These are phyloP conservation scores for Drosophila pseudotakahashii DNA, from an alignment of 2,888 invertebrate genomes.

Conservation along the genomic window DNA sequence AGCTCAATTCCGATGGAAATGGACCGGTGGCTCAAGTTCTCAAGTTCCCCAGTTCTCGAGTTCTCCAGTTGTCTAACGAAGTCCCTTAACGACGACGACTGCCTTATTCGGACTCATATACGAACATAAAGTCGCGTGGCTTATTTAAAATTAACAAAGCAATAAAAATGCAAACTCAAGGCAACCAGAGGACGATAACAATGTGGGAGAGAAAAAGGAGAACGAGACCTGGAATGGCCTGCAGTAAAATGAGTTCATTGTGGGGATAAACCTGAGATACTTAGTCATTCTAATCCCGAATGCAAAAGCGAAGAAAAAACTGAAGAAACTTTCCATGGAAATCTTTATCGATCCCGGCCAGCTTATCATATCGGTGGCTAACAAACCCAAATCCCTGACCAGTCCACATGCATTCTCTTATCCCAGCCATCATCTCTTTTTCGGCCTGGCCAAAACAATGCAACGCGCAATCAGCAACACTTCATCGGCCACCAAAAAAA, in stretches of 20 bases:
- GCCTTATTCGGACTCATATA: slow-evolving; percentile 12
- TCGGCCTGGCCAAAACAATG: slow-evolving; percentile 73
- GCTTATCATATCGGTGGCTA: slow-evolving; percentile 60
- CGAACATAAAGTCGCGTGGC: slow-evolving; percentile 63
- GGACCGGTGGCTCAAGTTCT: slow-evolving; percentile 5
- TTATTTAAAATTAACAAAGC: slow-evolving; percentile 75
- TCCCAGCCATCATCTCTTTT: slow-evolving; percentile 58
- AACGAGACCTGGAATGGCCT: slow-evolving; percentile 21
- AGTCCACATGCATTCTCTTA: slow-evolving; percentile 61
- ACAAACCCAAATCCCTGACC: slow-evolving; percentile 52
- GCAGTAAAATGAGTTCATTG: slow-evolving; percentile 41
- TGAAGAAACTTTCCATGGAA: slow-evolving; percentile 43
- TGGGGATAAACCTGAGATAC: slow-evolving; percentile 10
- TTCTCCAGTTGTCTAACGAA: slow-evolving; percentile 21
- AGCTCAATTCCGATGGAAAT: slow-evolving; percentile 48
- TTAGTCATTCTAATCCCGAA: slow-evolving; percentile 18
- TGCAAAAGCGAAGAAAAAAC: slow-evolving; percentile 7
- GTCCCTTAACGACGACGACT: slow-evolving; percentile 17
- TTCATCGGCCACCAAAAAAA: slow-evolving; percentile 72
- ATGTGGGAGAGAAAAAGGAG: slow-evolving; percentile 18
- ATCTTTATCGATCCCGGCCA: slow-evolving; percentile 44
- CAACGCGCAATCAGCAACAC: slow-evolving; percentile 82
- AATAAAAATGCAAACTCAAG: slow-evolving; percentile 64
- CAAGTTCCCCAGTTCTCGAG: not conserved
- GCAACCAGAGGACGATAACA: slow-evolving; percentile 50